Evolutionary conservation across 1,140 invertebrate species (phyloP).

Genomic region (Steinernema khuongi): DNA sequence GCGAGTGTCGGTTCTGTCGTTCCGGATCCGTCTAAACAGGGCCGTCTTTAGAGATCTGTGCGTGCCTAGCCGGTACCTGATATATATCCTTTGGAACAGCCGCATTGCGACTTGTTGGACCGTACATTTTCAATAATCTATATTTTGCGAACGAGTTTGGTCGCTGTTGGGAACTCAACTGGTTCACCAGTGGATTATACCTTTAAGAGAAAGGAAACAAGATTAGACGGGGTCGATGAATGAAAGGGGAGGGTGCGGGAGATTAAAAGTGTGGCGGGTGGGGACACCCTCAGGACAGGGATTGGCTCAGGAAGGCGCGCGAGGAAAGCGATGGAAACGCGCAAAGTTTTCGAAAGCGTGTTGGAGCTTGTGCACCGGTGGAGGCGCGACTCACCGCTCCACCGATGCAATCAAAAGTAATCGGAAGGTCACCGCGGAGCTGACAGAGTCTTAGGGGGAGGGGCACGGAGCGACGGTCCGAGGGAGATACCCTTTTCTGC

Average conservation of each 20-base stretch:
- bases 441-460: neutral
- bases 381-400: neutral
- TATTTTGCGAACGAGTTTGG: conserved; percentile 9
- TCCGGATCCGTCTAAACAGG: neutral
- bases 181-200: conserved; percentile 15
- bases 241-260: neutral
- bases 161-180: neutral
- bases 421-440: neutral
- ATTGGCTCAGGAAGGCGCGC: too few species aligned
- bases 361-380: neutral
- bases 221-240: neutral
- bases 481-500: neutral
- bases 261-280: neutral
- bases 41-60: neutral
- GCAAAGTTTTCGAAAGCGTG: neutral
- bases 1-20: conserved; percentile 6
- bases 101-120: conserved; percentile 14
- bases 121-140: conserved; percentile 13
- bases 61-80: neutral
- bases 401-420: neutral
- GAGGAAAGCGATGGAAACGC: too few species aligned
- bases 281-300: too few species aligned
- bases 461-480: neutral
- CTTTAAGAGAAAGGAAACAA: conserved; percentile 4
- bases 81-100: conserved; percentile 13